Evolutionary conservation across 2,113 vertebrate species (phyloP).

Genomic region (Atractosteus spatula): DNA sequence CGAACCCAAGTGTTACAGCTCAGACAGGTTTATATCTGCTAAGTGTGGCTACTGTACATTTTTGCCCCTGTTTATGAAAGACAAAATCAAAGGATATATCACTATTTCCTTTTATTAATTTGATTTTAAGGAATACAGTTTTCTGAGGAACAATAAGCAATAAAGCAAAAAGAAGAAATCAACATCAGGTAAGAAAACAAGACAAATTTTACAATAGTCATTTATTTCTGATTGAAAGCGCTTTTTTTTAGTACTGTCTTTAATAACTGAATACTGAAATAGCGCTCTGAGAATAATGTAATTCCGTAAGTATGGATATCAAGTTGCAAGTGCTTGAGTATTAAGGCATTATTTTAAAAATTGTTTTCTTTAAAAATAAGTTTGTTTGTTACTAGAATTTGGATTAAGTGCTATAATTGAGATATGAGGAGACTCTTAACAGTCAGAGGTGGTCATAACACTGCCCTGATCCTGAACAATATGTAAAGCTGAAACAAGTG

Average conservation of each 20-base stretch:
- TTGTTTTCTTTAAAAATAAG: neutral
- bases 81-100: neutral
- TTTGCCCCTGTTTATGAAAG: neutral
- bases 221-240: neutral
- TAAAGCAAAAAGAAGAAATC: neutral
- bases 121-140: neutral
- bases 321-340: neutral
- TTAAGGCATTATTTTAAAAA: neutral
- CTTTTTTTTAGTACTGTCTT: too few species aligned
- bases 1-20: slow-evolving; percentile 39
- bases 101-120: neutral
- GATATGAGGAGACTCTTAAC: neutral
- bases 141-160: neutral
- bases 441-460: too few species aligned
- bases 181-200: slow-evolving; percentile 13
- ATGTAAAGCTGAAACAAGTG: too few species aligned
- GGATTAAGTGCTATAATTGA: too few species aligned
- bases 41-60: neutral
- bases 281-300: neutral
- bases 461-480: too few species aligned
- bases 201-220: neutral
- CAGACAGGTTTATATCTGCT: slow-evolving; percentile 22
- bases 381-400: neutral
- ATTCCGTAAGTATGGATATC: neutral
- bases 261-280: too few species aligned